A percentile compares a stretch with the other conserved stretches of the same genome.
Conservation (phyloP, 2,797 vertebrate genomes). For the Poecilia wingei region DNA sequence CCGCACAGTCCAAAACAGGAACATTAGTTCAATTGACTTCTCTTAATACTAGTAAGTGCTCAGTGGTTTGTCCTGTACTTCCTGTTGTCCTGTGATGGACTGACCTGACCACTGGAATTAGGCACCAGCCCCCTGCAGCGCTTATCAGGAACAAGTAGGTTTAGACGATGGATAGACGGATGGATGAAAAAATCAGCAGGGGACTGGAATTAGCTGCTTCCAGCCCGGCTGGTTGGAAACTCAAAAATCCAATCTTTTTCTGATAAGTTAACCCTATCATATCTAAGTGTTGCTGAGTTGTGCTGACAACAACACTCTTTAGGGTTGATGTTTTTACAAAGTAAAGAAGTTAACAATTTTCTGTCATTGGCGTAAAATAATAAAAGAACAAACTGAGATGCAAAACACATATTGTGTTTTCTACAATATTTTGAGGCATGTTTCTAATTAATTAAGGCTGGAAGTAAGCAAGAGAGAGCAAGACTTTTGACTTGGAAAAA, state of each 20-base stretch:
- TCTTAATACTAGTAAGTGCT: background rate
- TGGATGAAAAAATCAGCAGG: background rate
- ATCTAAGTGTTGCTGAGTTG: background rate
- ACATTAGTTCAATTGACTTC: background rate
- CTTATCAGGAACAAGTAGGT: background rate
- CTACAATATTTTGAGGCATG: background rate
- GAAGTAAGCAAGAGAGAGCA: background rate
- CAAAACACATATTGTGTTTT: background rate
- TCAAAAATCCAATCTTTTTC: background rate
- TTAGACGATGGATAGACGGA: background rate
- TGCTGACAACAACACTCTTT: background rate
- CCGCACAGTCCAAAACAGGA: background rate
- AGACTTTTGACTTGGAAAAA: background rate
- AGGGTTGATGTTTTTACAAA: background rate
- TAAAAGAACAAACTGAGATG: background rate
- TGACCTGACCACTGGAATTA: background rate
- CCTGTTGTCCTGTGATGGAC: background rate
- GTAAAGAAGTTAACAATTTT: background rate
- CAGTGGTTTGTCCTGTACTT: background rate
- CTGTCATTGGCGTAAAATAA: background rate
- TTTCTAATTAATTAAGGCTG: background rate
- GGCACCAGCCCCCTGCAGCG: background rate
- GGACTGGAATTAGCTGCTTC: background rate
- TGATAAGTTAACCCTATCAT: background rate
- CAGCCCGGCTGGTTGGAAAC: background rate